These are phyloP conservation scores for Echinops telfairi DNA, from an alignment of 2,113 vertebrate species.

Conservation along the genomic window DNA sequence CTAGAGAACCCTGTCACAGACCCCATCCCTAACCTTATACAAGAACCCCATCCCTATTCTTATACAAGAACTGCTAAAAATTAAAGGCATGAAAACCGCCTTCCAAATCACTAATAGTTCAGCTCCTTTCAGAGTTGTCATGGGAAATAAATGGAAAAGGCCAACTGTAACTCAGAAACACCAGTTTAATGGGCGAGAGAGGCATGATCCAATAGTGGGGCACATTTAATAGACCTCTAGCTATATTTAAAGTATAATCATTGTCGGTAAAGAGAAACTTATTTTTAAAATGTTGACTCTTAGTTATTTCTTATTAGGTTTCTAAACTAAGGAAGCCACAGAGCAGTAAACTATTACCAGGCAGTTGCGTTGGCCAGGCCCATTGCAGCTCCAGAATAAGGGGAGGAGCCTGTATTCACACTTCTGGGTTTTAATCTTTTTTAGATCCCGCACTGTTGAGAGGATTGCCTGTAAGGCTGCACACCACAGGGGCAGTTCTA, in stretches of 20 bases:
- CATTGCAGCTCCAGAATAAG: conserved; percentile 28
- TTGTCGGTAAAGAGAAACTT: not conserved
- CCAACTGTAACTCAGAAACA: not conserved
- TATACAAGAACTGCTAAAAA: not conserved
- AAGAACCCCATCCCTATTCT: too few species aligned
- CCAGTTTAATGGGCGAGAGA: not conserved
- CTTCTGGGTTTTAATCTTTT: not conserved
- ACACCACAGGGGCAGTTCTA: too few species aligned
- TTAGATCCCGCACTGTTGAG: not conserved
- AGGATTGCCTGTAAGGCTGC: not conserved
- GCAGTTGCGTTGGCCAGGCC: not conserved
- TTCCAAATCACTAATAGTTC: not conserved
- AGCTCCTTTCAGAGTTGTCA: not conserved
- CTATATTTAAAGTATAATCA: not conserved
- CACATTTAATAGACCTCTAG: not conserved
- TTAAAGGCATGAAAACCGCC: conserved; percentile 4
- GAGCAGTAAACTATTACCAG: conserved; percentile 35
- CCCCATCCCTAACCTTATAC: too few species aligned
- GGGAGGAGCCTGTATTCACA: not conserved
- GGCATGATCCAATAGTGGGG: not conserved
- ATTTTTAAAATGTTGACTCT: conserved; percentile 9
- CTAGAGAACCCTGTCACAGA: too few species aligned
- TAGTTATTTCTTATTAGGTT: conserved; percentile 27
- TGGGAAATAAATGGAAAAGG: conserved; percentile 18
- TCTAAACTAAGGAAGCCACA: conserved; percentile 33